Evolutionary conservation across 1,140 invertebrate species (phyloP), one percentile per base, ranked within the genome.

Genomic region (Mamestra configurata): DNA sequence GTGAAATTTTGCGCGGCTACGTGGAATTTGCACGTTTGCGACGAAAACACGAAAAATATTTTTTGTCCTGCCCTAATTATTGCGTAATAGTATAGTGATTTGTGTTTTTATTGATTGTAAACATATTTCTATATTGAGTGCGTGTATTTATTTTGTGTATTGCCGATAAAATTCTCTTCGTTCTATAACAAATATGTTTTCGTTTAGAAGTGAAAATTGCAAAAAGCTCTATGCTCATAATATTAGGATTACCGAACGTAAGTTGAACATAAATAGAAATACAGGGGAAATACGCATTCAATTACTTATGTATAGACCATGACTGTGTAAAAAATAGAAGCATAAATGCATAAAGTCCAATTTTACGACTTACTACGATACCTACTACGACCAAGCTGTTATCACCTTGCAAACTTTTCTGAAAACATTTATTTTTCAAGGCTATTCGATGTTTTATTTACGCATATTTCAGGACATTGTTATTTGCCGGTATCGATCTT

Each of bases 171-270:
- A 20, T 51, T 37, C 15, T 46, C 0, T 46, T 13, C 18, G 3
- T 79, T 49, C 7, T 37, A 31, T 31, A 31, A 18, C 24, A 82
- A 86, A 68, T 70, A 93, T 94, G 92, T 94, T 86, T 86, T 84
- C 83, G 61, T 88, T 92, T 79, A 89, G 83, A 86, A 90, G 81
- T 80, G 90, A 90, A 83, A 89, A 92, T 85, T 70, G 77, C 64
- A 75, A 86, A 35, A 64, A 86, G 80, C 82, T 91, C 57, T 70
- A 88, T 70, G 84, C 77, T 15, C 88, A 91, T 81, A 94, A 94
- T 73, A 92, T 94, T 81, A 84, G 84, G 73, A 86, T 94, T 71
- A 82, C 73, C 13, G 86, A 90, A 61, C 84, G 92, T 94, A 86
- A 94, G 91, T 93, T 86, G 1, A 57, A 13, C 22, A 20, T 20